Evolutionary conservation across 2,888 invertebrate genomes (phyloP), one percentile per base, ranked within the genome.

Genomic region (Netelia virgata): DNA sequence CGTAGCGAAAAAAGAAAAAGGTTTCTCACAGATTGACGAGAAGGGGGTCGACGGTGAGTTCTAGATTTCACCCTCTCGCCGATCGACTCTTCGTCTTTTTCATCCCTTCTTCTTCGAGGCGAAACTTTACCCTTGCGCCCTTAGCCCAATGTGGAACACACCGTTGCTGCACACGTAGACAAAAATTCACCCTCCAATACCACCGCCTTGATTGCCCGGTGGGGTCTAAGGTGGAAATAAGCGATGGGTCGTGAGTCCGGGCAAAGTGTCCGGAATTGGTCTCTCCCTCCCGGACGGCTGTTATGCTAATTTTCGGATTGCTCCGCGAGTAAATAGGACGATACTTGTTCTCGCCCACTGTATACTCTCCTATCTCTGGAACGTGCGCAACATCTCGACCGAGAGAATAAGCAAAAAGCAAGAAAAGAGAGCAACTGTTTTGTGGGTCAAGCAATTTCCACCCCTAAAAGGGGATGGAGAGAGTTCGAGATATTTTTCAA

Each of bases 251-350:
- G 73, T 69, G 70, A 53, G 53, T 50, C 47, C 64, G 61, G 74
- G 84, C 81, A 75, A 78, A 82, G 84, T 85, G 84, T 84, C 77
- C 75, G 75, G 75, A 76, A 79, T 85, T 85, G 78, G 70, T 74
- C 68, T 47, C 16, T 41, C 75, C 84, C 75, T 78, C 74, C 78
- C 78, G 78, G 78, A 72, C 78, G 77, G 75, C 82, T 79, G 84
- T 82, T 85, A 85, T 82, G 84, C 84, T 82, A 85, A 85, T 85
- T 79, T 79, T 78, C 47, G 66, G 74, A 78, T 81, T 70, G 66
- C 79, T 61, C 66, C 75, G 68, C 36, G 74, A 72, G 68, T 76
- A 79, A 73, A 82, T 85, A 82, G 82, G 75, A 53, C 73, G 78
- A 78, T 53, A 70, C 78, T 82, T 74, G 76, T 74, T 84, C 66